Base-by-base conservation (phyloP, 2,113 vertebrate species). In the Penelope pileata region DNA sequence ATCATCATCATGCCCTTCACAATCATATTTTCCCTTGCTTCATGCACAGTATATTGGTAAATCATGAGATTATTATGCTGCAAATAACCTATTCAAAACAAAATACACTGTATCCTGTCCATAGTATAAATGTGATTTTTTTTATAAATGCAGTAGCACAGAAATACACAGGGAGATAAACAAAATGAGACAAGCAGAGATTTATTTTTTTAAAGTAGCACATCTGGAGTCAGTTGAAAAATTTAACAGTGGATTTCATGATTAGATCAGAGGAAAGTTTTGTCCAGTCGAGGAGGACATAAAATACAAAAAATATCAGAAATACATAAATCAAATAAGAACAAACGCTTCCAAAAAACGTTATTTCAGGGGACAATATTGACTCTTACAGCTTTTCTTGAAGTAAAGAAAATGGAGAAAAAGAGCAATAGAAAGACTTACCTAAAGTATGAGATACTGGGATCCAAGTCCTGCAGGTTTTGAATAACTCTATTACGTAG, bases 71-170 rank as follows among this genome's bases (percentile, higher is more conserved):
- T 92, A 95, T 96, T 92, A 93, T 72, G 51, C 58, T 92, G 66
- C 83, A 95, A 93, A 96, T 94, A 93, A 91, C 80, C 88, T 91
- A 84, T 91, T 93, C 77, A 86, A 84, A 94, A 79, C 67, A 75
- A 94, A 93, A 79, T 43, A 82, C 69, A 75, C 56, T 89, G 34
- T 68, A 83, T 51, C 56, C 42, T 88, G 62, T 66, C 73, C 60
- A 86, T 93, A 88, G 36, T 59, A 88, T 56, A 89, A 93, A 78
- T 90, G 43, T 59, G 60, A 84, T 26, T 40, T 36, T 59, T 90
- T 80, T 83, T 53, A 88, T 86, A 96, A 92, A 94, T 88, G 69
- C 9, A 0, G 30, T 59, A 64, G 43, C 83, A 75, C 80, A 92
- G 64, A 95, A 90, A 82, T 78, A 93, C 23, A 60, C 9, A 40